Percentiles rank a stretch among this genome's conserved stretches.
Evolutionary conservation across 2,797 vertebrate genomes (phyloP).

Genomic region (Emydoidea blandingii): DNA sequence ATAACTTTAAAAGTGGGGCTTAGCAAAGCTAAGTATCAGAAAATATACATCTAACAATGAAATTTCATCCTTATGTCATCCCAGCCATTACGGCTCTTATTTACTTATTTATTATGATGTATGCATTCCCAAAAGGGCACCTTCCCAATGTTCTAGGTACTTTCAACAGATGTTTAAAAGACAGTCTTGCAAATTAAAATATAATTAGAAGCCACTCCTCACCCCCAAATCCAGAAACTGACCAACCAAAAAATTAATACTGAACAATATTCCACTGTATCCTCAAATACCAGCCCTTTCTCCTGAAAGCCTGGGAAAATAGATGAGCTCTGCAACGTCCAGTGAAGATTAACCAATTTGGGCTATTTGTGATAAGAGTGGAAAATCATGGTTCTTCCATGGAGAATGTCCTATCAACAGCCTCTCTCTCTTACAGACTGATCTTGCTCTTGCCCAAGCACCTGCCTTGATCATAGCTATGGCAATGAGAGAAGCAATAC

Average conservation of each 20-base stretch:
- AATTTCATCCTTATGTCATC: conserved; percentile 22
- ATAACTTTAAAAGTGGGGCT: conserved; percentile 44
- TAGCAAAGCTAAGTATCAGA: conserved; percentile 39
- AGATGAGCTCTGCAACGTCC: background rate
- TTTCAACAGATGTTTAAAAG: background rate
- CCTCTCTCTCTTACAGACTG: background rate
- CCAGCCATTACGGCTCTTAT: background rate
- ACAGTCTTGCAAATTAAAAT: background rate
- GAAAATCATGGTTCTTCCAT: background rate
- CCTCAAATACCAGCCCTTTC: background rate
- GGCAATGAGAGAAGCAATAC: background rate
- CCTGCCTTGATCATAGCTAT: background rate
- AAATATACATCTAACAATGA: conserved; percentile 48
- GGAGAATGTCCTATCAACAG: background rate
- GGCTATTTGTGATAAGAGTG: background rate
- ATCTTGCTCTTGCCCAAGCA: background rate
- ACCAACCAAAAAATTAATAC: background rate
- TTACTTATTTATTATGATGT: background rate
- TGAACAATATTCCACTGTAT: background rate
- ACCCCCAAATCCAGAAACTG: background rate
- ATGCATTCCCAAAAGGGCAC: background rate
- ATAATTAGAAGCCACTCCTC: conserved; percentile 4
- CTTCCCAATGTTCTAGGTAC: background rate
- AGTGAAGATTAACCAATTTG: background rate
- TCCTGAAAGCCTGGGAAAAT: background rate